Base-by-base conservation (phyloP, 2,888 invertebrate species). In the Polyommatus iphigenia region DNA sequence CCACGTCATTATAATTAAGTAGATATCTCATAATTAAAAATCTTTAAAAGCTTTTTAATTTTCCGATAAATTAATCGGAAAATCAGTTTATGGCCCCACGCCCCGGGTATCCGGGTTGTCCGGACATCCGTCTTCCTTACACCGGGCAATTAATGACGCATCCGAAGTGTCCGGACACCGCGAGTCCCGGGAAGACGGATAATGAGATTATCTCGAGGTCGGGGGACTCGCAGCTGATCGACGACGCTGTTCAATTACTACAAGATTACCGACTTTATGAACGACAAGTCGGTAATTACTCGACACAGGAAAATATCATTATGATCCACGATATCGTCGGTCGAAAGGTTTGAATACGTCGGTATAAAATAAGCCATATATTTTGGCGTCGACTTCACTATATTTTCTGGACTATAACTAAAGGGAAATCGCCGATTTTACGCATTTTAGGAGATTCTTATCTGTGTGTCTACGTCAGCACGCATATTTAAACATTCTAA, bases 31-130 rank as follows among this genome's bases (percentile, higher is more conserved):
- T 15, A 67, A 32, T 62, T 8, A 4, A 24, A 24, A 13, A 62
- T 62, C 20, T 18, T 67, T 67, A 1, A 32, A 67, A 67, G 67
- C 67, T 67, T 67, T 67, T 67, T 67, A 67, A 67, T 67, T 67
- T 67, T 29, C 29, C 29, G 67, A 32, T 67, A 29, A 67, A 32
- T 67, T 67, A 67, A 67, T 67, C 29, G 67, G 29, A 18, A 67
- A 67, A 67, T 67, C 29, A 67, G 29, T 32, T 67, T 67, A 67
- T 32, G 32, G 20, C 3, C 29, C 13, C 18, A 29, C 15, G 67
- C 5, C 62, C 10, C 24, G 29, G 13, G 29, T 24, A 7, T 3
- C 20, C 62, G 24, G 59, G 18, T 18, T 54, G 54, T 54, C 59
- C 67, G 29, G 67, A 15, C 67, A 67, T 67, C 18, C 67, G 13